phyloP scores from a whole-genome alignment of 2,888 invertebrate species.

The Peribatodes rhomboidaria region DNA sequence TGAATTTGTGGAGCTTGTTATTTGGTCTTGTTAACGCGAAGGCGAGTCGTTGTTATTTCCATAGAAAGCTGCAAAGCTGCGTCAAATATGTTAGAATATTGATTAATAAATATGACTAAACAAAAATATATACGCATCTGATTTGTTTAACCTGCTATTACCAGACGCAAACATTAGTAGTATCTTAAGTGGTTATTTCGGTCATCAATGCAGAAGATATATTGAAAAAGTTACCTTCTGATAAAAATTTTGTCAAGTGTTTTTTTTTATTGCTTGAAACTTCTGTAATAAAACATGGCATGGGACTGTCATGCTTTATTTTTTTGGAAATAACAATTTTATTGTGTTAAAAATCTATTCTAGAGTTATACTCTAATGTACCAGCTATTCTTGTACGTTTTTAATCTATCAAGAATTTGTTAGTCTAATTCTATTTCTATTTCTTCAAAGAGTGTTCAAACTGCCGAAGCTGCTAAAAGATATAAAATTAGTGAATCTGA shows the following conservation, averaged over 20 bases:
- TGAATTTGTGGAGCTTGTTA: constrained; percentile 16
- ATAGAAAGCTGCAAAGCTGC: constrained; percentile 60
- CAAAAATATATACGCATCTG: no score
- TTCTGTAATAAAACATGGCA: no score
- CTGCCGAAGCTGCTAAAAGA: constrained; percentile 44
- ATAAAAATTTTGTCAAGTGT: constrained; percentile 42
- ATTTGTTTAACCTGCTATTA: no score
- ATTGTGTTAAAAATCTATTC: constrained; percentile 21
- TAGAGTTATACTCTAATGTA: constrained; percentile 24
- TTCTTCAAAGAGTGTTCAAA: constrained; percentile 41
- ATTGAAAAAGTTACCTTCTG: constrained; percentile 47
- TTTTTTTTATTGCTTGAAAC: no score
- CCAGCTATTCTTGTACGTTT: constrained; percentile 45
- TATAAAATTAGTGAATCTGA: constrained; percentile 47
- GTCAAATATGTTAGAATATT: constrained; percentile 22
- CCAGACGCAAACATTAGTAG: neutral
- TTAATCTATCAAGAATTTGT: constrained; percentile 45
- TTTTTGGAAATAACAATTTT: constrained; percentile 23
- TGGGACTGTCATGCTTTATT: neutral
- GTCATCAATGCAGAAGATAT: neutral
- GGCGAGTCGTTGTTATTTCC: constrained; percentile 43
- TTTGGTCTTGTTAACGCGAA: constrained; percentile 26
- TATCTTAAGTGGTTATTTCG: neutral
- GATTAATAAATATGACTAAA: no score
- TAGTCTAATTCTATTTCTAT: constrained; percentile 48